phyloP scores from a whole-genome alignment of 2,113 vertebrate species.

The Campylorhamphus procurvoides region DNA sequence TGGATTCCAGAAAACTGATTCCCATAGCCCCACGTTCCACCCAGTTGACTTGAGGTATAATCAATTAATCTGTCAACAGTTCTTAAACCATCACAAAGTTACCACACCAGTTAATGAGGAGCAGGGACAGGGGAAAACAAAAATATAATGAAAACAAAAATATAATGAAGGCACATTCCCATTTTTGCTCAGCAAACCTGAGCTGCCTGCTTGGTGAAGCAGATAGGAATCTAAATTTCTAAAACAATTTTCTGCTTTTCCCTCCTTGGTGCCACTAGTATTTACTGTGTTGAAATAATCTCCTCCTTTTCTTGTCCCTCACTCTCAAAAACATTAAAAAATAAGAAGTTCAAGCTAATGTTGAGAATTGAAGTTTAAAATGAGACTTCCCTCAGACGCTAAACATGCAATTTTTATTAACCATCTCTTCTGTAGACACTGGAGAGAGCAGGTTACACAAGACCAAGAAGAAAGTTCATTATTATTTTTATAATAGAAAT shows the following conservation, averaged over 20 bases:
- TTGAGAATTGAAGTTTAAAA: not conserved
- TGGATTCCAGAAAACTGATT: conserved; percentile 50
- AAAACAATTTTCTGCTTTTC: not conserved
- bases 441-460: not conserved
- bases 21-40: conserved; percentile 41
- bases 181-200: not conserved
- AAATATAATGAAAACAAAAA: not conserved
- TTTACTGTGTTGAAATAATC: fast-evolving
- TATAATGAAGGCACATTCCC: not conserved
- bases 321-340: not conserved
- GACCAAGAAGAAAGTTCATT: not conserved
- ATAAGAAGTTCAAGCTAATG: not conserved
- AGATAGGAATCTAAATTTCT: not conserved
- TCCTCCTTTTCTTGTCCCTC: not conserved
- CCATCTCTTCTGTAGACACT: fast-evolving
- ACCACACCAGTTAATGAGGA: not conserved
- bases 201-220: not conserved
- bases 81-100: not conserved
- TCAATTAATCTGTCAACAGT: conserved; percentile 65
- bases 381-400: not conserved
- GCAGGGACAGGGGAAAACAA: not conserved
- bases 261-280: not conserved
- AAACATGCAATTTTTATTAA: not conserved
- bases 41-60: conserved; percentile 51
- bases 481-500: not conserved